Evolutionary conservation across 2,797 vertebrate genomes (phyloP).

Genomic region (Diceros bicornis): DNA sequence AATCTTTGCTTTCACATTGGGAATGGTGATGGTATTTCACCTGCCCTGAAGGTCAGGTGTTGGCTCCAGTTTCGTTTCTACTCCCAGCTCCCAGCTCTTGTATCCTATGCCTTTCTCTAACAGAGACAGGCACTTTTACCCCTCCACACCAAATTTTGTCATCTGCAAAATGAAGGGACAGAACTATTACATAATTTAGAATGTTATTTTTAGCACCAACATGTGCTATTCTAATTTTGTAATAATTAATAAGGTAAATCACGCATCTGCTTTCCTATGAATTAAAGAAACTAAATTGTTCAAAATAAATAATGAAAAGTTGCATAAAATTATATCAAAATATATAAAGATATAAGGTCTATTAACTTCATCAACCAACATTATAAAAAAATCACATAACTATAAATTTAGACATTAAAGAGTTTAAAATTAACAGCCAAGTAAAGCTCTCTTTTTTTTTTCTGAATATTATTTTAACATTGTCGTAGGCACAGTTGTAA

Average conservation of each 20-base stretch:
- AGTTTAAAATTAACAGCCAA: neutral
- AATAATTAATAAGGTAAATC: neutral
- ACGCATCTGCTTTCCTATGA: neutral
- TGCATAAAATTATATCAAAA: neutral
- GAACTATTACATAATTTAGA: neutral
- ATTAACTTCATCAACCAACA: neutral
- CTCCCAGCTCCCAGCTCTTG: neutral
- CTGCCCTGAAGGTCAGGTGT: neutral
- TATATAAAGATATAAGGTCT: neutral
- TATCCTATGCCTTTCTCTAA: neutral
- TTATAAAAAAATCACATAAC: neutral
- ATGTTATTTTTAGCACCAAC: neutral
- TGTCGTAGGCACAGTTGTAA: neutral
- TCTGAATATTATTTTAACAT: neutral
- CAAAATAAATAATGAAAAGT: neutral
- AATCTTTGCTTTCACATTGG: neutral
- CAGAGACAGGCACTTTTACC: neutral
- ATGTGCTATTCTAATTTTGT: neutral
- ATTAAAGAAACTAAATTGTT: neutral
- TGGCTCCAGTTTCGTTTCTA: neutral
- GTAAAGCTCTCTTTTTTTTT: neutral
- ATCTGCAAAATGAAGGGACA: neutral
- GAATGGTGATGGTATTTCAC: neutral
- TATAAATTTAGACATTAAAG: neutral
- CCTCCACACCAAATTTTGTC: no score